These are phyloP conservation scores for Etia nguti DNA, from an alignment of 2,113 vertebrate species.

Conservation along the genomic window DNA sequence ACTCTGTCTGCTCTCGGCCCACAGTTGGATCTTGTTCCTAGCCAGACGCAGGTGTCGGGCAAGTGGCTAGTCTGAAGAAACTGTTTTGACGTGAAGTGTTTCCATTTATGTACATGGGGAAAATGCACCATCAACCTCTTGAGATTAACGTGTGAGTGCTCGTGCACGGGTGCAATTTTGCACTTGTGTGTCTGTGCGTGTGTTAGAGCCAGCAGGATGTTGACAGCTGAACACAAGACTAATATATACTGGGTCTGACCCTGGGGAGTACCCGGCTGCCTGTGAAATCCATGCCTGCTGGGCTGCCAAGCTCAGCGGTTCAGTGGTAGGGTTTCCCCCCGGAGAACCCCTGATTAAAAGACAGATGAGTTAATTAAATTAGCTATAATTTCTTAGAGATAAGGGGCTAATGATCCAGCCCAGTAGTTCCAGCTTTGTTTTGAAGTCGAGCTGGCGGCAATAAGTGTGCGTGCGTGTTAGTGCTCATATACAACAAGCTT, in stretches of 20 bases:
- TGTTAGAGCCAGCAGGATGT: constrained; percentile 53
- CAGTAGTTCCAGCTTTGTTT: constrained; percentile 47
- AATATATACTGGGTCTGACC: constrained; percentile 65
- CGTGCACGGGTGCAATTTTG: not conserved
- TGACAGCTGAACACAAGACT: constrained; percentile 64
- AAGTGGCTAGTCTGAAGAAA: constrained; percentile 9
- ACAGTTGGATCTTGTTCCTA: not conserved
- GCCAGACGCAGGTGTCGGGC: not conserved
- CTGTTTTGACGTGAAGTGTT: constrained; percentile 17
- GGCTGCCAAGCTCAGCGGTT: constrained; percentile 62
- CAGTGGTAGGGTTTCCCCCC: constrained; percentile 61
- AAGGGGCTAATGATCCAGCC: constrained; percentile 58
- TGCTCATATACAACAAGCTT: not conserved
- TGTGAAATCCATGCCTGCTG: constrained; percentile 67
- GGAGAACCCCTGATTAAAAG: constrained; percentile 64
- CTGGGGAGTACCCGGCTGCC: constrained; percentile 68
- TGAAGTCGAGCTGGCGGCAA: constrained; percentile 43
- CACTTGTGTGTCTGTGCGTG: constrained; percentile 1
- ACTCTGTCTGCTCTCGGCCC: not conserved
- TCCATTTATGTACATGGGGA: constrained; percentile 10
- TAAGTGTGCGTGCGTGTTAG: not conserved
- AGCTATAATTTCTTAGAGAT: constrained; percentile 60
- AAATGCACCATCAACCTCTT: constrained; percentile 4
- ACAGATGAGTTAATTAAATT: constrained; percentile 71
- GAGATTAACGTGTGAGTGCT: not conserved